Evolutionary conservation across 2,113 vertebrate species (phyloP).

Genomic region (Gopherus evgoodei): DNA sequence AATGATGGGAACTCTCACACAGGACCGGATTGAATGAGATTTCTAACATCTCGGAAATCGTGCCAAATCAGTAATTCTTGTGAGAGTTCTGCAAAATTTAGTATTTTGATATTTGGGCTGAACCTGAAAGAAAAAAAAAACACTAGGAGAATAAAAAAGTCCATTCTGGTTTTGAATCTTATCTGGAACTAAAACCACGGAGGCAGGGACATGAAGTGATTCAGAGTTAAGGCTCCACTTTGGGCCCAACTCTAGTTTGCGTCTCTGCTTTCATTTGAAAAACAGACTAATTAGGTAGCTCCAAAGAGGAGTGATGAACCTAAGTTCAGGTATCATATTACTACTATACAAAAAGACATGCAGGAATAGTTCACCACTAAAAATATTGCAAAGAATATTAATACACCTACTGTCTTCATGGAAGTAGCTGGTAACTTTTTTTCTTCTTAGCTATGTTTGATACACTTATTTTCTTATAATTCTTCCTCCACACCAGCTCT

Average conservation of each 20-base stretch:
- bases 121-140: not conserved
- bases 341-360: not conserved
- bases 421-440: not conserved
- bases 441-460: not conserved
- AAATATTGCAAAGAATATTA: not conserved
- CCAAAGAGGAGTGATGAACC: not conserved
- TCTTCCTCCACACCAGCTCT: not conserved
- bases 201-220: not conserved
- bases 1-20: not conserved
- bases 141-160: rapidly evolving
- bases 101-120: not conserved
- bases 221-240: not conserved
- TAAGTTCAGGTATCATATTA: not conserved
- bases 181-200: not conserved
- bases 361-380: not conserved
- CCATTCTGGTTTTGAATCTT: not conserved
- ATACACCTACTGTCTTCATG: not conserved
- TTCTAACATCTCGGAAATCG: slow-evolving; percentile 15
- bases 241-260: not conserved
- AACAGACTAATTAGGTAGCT: not conserved
- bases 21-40: not conserved
- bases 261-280: not conserved
- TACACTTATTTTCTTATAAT: not conserved
- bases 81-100: not conserved
- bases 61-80: not conserved